phyloP scores from a whole-genome alignment of 2,113 vertebrate species.

The Monarcha castaneiventris region DNA sequence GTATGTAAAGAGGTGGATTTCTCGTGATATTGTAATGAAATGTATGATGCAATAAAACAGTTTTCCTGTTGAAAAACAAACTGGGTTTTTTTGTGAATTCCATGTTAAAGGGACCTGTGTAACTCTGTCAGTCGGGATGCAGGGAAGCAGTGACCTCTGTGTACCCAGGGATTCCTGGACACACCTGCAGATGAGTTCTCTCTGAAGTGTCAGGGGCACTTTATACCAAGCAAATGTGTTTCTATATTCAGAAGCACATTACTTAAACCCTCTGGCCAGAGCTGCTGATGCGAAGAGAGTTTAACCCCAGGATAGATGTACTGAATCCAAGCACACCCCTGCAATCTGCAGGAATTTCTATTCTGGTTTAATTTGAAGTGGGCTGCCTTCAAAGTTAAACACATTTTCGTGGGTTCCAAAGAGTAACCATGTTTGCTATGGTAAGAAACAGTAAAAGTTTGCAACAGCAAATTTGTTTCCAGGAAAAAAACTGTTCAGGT shows the following conservation, averaged over 20 bases:
- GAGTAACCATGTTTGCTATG: neutral
- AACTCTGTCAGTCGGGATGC: neutral
- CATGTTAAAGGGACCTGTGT: neutral
- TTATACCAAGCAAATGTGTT: fast-evolving
- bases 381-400: neutral
- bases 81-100: neutral
- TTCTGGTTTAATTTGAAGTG: neutral
- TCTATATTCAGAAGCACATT: neutral
- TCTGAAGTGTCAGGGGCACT: neutral
- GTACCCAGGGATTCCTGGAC: neutral
- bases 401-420: neutral
- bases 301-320: neutral
- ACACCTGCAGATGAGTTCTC: neutral
- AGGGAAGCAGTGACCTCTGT: neutral
- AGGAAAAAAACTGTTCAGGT: too few species aligned
- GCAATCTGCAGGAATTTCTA: neutral
- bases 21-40: neutral
- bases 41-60: neutral
- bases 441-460: neutral
- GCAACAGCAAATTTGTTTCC: neutral
- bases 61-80: neutral
- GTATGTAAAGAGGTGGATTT: neutral
- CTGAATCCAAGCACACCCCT: neutral
- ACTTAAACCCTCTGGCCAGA: neutral
- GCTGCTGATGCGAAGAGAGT: neutral